These are phyloP conservation scores for Anticlea derivata DNA, from an alignment of 2,888 invertebrate species.

Conservation along the genomic window DNA sequence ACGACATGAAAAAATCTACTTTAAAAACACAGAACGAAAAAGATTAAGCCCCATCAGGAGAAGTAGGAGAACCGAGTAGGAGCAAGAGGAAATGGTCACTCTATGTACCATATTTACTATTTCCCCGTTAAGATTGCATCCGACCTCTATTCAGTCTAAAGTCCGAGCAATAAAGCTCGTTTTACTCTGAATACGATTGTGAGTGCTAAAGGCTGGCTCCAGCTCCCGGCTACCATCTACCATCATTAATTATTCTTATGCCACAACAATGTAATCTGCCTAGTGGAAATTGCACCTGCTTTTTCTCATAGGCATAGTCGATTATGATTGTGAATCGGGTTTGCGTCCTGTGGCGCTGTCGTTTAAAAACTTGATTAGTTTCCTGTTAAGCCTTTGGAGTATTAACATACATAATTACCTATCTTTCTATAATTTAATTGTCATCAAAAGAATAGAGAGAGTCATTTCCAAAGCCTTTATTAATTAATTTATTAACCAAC, in stretches of 20 bases:
- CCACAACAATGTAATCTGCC: slow-evolving; percentile 59
- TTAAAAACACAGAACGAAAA: too few species aligned
- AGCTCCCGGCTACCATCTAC: slow-evolving; percentile 61
- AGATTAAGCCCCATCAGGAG: too few species aligned
- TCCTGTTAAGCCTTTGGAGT: slow-evolving; percentile 11
- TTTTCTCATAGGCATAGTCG: slow-evolving; percentile 39
- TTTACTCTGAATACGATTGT: not conserved
- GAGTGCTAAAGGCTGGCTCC: slow-evolving; percentile 17
- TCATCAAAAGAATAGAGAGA: too few species aligned
- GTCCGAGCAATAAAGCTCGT: slow-evolving; percentile 2
- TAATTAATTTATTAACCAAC: too few species aligned
- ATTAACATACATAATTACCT: not conserved
- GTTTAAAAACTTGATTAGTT: slow-evolving; percentile 21
- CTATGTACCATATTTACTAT: too few species aligned
- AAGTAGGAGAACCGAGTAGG: too few species aligned
- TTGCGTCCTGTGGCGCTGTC: slow-evolving; percentile 22
- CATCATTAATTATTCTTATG: slow-evolving; percentile 67
- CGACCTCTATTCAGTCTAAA: not conserved
- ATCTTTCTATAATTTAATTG: not conserved
- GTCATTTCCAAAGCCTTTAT: too few species aligned
- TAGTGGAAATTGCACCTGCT: slow-evolving; percentile 55
- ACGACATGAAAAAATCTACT: too few species aligned
- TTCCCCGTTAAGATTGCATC: too few species aligned
- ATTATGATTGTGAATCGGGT: slow-evolving; percentile 26
- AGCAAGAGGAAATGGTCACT: too few species aligned